Evolutionary conservation across 2,797 vertebrate genomes (phyloP).

Genomic region (Liparis tanakae): DNA sequence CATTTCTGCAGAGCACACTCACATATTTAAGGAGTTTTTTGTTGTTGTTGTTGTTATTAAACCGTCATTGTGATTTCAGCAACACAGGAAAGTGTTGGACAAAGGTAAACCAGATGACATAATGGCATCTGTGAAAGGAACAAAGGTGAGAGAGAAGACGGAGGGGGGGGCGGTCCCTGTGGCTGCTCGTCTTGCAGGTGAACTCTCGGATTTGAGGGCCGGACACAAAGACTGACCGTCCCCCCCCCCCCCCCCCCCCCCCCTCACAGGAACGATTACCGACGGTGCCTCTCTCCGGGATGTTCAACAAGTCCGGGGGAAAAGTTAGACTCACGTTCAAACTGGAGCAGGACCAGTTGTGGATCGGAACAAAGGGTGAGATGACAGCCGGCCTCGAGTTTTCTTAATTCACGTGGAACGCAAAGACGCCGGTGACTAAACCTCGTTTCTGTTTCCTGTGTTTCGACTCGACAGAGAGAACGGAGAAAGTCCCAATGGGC

Average conservation of each 20-base stretch:
- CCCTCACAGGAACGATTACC: slow-evolving; percentile 92
- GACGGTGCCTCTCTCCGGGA: slow-evolving; percentile 95
- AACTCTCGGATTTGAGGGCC: background rate
- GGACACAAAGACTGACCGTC: slow-evolving; percentile 27
- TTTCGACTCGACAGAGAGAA: slow-evolving; percentile 88
- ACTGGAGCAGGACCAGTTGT: slow-evolving; percentile 98
- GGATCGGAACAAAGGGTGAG: slow-evolving; percentile 99
- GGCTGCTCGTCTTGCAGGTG: slow-evolving; percentile 18
- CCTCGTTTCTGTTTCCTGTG: background rate
- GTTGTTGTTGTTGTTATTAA: slow-evolving; percentile 20
- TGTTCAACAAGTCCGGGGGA: slow-evolving; percentile 99
- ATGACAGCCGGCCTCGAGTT: slow-evolving; percentile 4
- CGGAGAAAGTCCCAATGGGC: slow-evolving; percentile 99
- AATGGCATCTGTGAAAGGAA: slow-evolving; percentile 94
- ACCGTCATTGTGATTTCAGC: slow-evolving; percentile 82
- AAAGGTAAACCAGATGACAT: slow-evolving; percentile 99
- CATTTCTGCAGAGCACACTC: background rate
- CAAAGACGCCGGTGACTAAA: slow-evolving; percentile 9
- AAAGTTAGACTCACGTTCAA: slow-evolving; percentile 99
- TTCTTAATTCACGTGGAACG: background rate
- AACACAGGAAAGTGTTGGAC: slow-evolving; percentile 99
- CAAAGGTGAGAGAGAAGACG: slow-evolving; percentile 86
- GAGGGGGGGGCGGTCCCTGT: background rate
- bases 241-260: background rate
- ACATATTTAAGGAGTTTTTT: background rate